These are phyloP conservation scores for Zosterops borbonicus DNA, from an alignment of 2,113 vertebrate genomes.

Conservation along the genomic window DNA sequence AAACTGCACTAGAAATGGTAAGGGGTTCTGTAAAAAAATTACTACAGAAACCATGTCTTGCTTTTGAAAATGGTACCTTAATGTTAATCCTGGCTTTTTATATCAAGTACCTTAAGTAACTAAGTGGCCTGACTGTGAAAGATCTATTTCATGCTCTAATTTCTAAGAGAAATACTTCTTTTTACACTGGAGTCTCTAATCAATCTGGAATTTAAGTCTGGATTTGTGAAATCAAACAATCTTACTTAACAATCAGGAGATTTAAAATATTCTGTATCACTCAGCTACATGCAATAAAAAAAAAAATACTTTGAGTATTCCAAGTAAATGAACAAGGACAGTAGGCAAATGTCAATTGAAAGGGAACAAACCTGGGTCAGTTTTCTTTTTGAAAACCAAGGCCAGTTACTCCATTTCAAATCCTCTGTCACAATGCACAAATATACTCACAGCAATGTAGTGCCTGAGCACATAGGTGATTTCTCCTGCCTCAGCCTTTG, in stretches of 20 bases:
- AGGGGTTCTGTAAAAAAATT: neutral
- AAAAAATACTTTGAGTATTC: neutral
- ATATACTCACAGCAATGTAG: slow-evolving; percentile 82
- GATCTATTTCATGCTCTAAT: neutral
- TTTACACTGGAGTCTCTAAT: neutral
- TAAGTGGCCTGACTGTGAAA: neutral
- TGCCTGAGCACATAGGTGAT: slow-evolving; percentile 90
- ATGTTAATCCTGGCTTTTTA: neutral
- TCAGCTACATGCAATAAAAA: neutral
- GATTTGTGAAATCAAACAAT: neutral
- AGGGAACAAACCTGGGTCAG: neutral
- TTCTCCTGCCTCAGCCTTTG: slow-evolving; percentile 82
- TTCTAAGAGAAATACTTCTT: neutral
- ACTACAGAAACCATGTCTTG: neutral
- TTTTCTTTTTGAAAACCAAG: neutral
- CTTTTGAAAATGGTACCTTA: neutral
- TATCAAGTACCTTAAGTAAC: neutral
- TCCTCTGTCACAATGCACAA: neutral
- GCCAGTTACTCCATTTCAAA: neutral
- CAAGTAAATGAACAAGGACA: neutral
- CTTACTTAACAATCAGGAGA: neutral
- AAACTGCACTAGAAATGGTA: neutral
- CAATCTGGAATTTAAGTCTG: neutral
- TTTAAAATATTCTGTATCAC: neutral
- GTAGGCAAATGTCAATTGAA: neutral